Evolutionary conservation across 2,888 invertebrate genomes (phyloP).

Genomic region (Noctua janthina): DNA sequence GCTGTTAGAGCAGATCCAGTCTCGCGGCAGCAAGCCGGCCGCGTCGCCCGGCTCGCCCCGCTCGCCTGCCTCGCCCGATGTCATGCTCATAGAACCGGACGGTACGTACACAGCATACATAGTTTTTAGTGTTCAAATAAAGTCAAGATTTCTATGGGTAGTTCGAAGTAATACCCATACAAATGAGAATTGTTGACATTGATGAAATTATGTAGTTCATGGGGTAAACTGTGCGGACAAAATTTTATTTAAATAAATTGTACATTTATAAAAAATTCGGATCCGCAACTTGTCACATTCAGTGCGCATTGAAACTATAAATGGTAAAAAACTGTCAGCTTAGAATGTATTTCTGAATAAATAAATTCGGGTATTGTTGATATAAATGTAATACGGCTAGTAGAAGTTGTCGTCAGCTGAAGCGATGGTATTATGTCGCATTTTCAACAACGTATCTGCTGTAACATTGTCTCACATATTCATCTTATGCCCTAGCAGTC

Average conservation of each 20-base stretch:
- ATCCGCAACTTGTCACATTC: not conserved
- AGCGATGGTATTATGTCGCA: not conserved
- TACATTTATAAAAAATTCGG: not conserved
- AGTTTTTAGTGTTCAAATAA: not conserved
- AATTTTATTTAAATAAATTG: not conserved
- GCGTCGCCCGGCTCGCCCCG: conserved; percentile 68
- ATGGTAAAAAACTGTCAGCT: no score
- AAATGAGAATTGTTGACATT: not conserved
- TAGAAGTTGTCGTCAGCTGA: not conserved
- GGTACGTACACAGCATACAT: conserved; percentile 63
- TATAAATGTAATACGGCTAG: not conserved
- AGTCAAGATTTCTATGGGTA: not conserved
- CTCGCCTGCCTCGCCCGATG: conserved; percentile 80
- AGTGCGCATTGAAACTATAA: not conserved
- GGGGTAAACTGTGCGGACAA: not conserved
- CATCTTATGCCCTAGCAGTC: conserved; percentile 64
- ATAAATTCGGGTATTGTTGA: not conserved
- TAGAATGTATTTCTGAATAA: no score
- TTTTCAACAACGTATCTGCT: not conserved
- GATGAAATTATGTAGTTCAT: not conserved
- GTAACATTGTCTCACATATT: not conserved
- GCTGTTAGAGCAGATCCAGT: conserved; percentile 94
- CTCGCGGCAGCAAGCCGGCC: conserved; percentile 85
- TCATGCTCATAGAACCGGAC: conserved; percentile 86
- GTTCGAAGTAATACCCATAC: not conserved